Base-by-base conservation (phyloP, 2,797 vertebrate species). In the Geotrypetes seraphini region DNA sequence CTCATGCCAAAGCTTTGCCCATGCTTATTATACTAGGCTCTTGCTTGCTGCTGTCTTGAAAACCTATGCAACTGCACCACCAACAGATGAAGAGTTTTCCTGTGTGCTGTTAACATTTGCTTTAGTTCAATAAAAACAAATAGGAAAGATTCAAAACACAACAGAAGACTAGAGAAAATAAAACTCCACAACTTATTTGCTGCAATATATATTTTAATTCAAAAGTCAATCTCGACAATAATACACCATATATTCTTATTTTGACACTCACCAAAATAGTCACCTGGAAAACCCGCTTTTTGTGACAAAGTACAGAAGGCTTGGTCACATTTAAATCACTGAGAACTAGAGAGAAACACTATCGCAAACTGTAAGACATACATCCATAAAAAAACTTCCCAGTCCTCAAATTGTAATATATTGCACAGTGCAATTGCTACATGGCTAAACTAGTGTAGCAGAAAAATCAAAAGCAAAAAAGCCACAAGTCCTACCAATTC, bases 361-460 rank as follows among this genome's bases (percentile, higher is more conserved):
- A 95, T 90, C 86, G 93, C 91, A 94, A 92, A 96, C 88, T 88
- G 86, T 92, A 92, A 89, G 97, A 91, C 91, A 92, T 88, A 97
- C 91, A 96, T 91, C 90, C 89, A 94, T 90, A 89, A 78, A 92
- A n/a, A 88, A 80, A 86, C 77, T 91, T 86, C 91, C 92, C 90
- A 92, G 89, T 97, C 89, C 89, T 93, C 86, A 88, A 95, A 90
- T 88, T 92, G 89, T 91, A 95, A 96, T 97, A 96, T 97, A 98
- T 97, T 97, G 94, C 94, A 98, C 94, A 98, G 93, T 96, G 95
- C 93, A 95, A 92, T 83, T 97, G 95, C 93, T 97, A 97, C 93
- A 91, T 95, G 89, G 91, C 89, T n/a, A 76, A 94, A 96, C 92
- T 94, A 96, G 88, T 93, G 92, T 97, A 96, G 93, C 93, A 94